Percentiles rank a stretch among this genome's conserved stretches.
These are phyloP conservation scores for Triplophysa siluroides DNA, from an alignment of 2,113 vertebrate genomes.

Conservation along the genomic window DNA sequence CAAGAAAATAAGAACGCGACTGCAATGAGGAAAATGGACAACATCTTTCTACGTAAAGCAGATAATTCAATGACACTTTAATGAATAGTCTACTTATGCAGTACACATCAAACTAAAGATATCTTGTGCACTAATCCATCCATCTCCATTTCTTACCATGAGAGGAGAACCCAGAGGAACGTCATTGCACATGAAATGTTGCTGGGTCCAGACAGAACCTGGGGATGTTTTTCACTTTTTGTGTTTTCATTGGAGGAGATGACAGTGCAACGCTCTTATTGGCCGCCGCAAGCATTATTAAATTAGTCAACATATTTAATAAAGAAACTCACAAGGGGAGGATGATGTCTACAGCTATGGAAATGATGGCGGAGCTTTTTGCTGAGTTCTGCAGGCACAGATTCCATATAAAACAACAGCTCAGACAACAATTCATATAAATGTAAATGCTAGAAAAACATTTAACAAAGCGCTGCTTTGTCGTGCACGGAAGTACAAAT, in stretches of 20 bases:
- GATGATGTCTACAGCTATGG: background rate
- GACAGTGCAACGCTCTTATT: background rate
- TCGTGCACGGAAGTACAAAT: background rate
- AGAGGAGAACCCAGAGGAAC: too few species aligned
- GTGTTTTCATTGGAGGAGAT: background rate
- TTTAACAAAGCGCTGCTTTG: background rate
- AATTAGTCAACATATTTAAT: background rate
- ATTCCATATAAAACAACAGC: background rate
- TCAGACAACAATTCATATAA: background rate
- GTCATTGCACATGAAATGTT: too few species aligned
- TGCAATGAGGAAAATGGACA: background rate
- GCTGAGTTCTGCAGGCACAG: background rate
- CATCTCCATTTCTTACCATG: too few species aligned
- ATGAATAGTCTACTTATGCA: background rate
- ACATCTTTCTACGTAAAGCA: background rate
- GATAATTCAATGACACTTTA: background rate
- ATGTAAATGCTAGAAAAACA: background rate
- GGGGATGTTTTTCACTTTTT: too few species aligned
- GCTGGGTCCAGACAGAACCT: too few species aligned
- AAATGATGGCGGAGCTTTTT: background rate
- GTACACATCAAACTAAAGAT: conserved; percentile 14
- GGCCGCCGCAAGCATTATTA: background rate
- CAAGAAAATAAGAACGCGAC: background rate
- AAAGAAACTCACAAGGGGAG: background rate
- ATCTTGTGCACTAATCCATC: background rate